phyloP scores from a whole-genome alignment of 2,113 vertebrate species.

The Bothrops jararaca region DNA sequence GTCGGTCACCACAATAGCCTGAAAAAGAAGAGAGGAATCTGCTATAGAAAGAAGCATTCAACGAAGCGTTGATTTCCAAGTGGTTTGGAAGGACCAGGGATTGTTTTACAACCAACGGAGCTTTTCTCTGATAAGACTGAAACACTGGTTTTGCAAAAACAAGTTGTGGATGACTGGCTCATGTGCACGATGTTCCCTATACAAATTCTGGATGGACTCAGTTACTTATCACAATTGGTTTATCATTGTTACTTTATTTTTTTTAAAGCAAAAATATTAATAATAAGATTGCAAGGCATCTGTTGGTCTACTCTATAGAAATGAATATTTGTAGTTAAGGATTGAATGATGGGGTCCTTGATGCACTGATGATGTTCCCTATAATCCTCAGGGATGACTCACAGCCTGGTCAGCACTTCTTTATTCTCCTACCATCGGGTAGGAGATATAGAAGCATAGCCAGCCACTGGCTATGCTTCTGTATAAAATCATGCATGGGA shows the following conservation, averaged over 20 bases:
- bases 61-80: background rate
- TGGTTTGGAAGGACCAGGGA: background rate
- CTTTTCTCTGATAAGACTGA: background rate
- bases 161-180: background rate
- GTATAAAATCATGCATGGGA: too few relatives aligned
- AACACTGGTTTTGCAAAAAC: background rate
- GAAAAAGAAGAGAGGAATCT: conserved; percentile 37
- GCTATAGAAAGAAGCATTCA: background rate
- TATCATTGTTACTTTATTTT: background rate
- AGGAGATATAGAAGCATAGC: too few relatives aligned
- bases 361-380: too few relatives aligned
- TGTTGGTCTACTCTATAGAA: background rate
- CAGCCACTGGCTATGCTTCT: too few relatives aligned
- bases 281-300: background rate
- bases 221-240: background rate
- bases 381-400: too few relatives aligned
- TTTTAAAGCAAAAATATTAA: background rate
- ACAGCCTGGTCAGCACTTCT: too few relatives aligned
- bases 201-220: background rate
- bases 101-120: background rate
- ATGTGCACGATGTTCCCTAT: background rate
- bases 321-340: too few relatives aligned
- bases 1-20: conserved; percentile 97
- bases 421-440: too few relatives aligned
- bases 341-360: too few relatives aligned